phyloP scores from a whole-genome alignment of 2,797 vertebrate genomes.

The Australoheros facetus region DNA sequence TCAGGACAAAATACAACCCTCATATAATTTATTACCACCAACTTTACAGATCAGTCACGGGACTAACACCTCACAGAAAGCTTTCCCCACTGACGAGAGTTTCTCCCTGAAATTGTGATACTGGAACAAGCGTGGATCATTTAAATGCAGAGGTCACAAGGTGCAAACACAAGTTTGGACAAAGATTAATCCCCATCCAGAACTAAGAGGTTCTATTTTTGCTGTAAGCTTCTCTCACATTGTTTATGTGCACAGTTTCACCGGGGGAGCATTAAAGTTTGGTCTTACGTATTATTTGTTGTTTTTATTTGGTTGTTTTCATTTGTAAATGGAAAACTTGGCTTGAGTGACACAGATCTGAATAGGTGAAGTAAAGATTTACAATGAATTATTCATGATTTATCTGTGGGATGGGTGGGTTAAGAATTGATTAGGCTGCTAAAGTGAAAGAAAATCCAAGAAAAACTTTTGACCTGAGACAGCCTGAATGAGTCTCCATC shows the following conservation, averaged over 20 bases:
- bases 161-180: background rate
- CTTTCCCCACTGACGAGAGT: background rate
- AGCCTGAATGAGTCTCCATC: slow-evolving; percentile 24
- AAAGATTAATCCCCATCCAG: slow-evolving; percentile 8
- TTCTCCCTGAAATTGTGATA: background rate
- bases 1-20: slow-evolving; percentile 12
- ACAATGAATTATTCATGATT: slow-evolving; percentile 47
- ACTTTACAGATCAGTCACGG: slow-evolving; percentile 3
- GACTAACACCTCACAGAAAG: background rate
- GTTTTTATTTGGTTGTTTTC: slow-evolving; percentile 28
- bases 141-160: background rate
- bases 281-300: slow-evolving; percentile 34
- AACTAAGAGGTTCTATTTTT: background rate
- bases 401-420: slow-evolving; percentile 9
- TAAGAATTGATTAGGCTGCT: slow-evolving; percentile 28
- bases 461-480: slow-evolving; percentile 47
- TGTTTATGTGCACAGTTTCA: background rate
- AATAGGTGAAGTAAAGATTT: slow-evolving; percentile 34
- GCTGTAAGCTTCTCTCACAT: background rate
- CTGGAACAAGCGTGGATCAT: background rate
- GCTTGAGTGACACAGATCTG: slow-evolving; percentile 17
- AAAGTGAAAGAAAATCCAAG: slow-evolving; percentile 28
- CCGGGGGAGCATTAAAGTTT: slow-evolving; percentile 12
- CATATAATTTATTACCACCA: slow-evolving; percentile 23
- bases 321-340: slow-evolving; percentile 17